A percentile compares a stretch with the other conserved stretches of the same genome.
Evolutionary conservation across 2,888 invertebrate genomes (phyloP).

Genomic region (Euplagia quadripunctaria): DNA sequence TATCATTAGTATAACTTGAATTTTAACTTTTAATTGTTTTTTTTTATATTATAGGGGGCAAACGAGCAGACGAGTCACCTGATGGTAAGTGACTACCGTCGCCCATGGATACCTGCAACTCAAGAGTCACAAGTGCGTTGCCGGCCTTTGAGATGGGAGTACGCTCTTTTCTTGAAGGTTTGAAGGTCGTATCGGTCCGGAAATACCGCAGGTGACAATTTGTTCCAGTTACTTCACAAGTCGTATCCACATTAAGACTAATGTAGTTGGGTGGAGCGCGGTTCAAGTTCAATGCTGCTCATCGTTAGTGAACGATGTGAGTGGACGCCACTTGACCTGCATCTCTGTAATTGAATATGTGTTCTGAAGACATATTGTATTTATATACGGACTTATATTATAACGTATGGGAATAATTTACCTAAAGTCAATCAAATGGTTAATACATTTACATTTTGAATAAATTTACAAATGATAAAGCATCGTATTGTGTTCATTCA

Average conservation of each 20-base stretch:
- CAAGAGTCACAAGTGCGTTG: too few species aligned
- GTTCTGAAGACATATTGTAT: neutral
- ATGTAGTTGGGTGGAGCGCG: conserved; percentile 16
- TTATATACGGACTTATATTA: neutral
- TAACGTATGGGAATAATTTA: neutral
- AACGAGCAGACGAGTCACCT: too few species aligned
- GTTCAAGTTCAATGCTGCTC: conserved; percentile 67
- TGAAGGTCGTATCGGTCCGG: too few species aligned
- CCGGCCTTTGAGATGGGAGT: too few species aligned
- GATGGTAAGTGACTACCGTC: too few species aligned
- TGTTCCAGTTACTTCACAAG: neutral
- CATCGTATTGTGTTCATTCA: neutral
- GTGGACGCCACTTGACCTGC: conserved; percentile 24
- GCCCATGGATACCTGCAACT: too few species aligned
- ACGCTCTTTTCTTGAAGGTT: too few species aligned
- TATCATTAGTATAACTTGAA: too few species aligned
- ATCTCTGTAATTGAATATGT: conserved; percentile 19
- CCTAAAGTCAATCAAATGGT: neutral
- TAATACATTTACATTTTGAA: neutral
- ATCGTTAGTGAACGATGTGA: conserved; percentile 42
- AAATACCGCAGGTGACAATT: too few species aligned
- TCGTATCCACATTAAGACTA: conserved; percentile 31
- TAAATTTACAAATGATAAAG: neutral
- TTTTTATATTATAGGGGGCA: too few species aligned
- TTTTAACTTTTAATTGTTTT: too few species aligned